Base-by-base conservation (phyloP, 2,888 invertebrate genomes). In the Prenolepis imparis region DNA sequence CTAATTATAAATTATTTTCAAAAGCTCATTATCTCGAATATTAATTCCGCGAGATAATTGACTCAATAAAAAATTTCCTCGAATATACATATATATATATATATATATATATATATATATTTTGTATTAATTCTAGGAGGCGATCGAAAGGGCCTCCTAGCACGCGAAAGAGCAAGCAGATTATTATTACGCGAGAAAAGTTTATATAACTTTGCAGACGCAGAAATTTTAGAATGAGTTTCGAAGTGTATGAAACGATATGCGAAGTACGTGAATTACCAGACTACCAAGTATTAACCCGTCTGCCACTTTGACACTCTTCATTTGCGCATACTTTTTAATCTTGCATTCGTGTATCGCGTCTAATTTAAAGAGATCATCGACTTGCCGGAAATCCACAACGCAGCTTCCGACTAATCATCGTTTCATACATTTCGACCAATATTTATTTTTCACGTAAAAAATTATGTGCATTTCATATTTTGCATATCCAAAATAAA, bases 261-360 rank as follows among this genome's bases (percentile, higher is more conserved):
- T 73, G 55, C 21, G 74, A 63, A 48, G 32, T 36, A 52, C 18
- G 39, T 55, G 28, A 67, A 68, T 68, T 77, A 55, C n/a, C 55
- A 12, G n/a, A 77, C 68, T 68, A 48, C 6, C 67, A 77, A 77
- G 67, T 57, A 77, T 77, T 77, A 77, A 77, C 55, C 55, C 28
- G 6, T 36, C 68, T 67, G 55, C 41, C 39, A 67, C 28, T 67
- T 57, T 77, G 77, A 77, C 77, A 77, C 39, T 77, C 77, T 68
- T 77, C 77, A 77, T 57, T 57, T 68, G n/a, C 57, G 57, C 41
- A 77, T 77, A 57, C 77, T 68, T 77, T 77, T 77, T 77, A 57
- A 77, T 68, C 77, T 67, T 55, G 67, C 75, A 15, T n/a, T n/a
- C 55, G 66, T n/a, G n/a, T n/a, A n/a, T 55, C 67, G 39, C 55